Evolutionary conservation across 2,888 invertebrate species (phyloP).

Genomic region (Chrysina gloriosa): DNA sequence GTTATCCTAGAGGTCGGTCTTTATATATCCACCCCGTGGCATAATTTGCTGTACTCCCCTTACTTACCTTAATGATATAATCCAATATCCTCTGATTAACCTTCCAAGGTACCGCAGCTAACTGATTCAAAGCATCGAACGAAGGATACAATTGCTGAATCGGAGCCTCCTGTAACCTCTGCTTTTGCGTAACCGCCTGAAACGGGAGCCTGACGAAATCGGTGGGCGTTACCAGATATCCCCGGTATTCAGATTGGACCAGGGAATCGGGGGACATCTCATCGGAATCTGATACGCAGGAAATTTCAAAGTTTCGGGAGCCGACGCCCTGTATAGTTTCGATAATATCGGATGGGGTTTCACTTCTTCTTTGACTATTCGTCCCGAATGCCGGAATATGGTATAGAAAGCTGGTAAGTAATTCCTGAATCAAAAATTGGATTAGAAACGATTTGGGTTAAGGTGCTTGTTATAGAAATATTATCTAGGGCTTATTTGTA

Average conservation of each 20-base stretch:
- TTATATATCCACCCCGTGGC: no score
- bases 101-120: conserved; percentile 93
- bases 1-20: no score
- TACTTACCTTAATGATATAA: conserved; percentile 65
- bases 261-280: conserved; percentile 87
- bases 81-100: conserved; percentile 78
- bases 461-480: no score
- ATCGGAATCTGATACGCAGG: conserved; percentile 80
- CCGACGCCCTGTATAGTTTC: conserved; percentile 76
- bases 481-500: no score
- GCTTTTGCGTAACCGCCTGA: conserved; percentile 74
- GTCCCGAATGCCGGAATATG: conserved; percentile 77
- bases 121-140: conserved; percentile 91
- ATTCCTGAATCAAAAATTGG: conserved; percentile 66
- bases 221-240: conserved; percentile 78
- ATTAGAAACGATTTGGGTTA: conserved; percentile 29
- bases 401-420: conserved; percentile 83
- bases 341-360: conserved; percentile 87
- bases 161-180: conserved; percentile 71
- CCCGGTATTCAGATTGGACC: conserved; percentile 79
- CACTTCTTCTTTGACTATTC: conserved; percentile 75
- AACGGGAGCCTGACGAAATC: conserved; percentile 73
- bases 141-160: conserved; percentile 79
- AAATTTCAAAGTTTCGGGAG: conserved; percentile 77
- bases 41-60: no score